phyloP scores from a whole-genome alignment of 2,113 vertebrate species.

The Planiliza haematocheilus region DNA sequence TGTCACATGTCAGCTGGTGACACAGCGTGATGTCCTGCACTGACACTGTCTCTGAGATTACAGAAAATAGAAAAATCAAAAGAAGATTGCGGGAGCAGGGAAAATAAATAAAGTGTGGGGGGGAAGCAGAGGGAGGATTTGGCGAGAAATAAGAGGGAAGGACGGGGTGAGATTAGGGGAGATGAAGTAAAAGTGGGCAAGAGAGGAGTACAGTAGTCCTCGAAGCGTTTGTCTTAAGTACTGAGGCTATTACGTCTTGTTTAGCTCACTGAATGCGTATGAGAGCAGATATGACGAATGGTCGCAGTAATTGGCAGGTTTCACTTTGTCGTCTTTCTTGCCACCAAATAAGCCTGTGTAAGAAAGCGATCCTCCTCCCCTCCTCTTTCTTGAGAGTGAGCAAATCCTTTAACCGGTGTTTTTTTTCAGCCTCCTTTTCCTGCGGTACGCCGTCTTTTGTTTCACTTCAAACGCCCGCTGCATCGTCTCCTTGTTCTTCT shows the following conservation, averaged over 20 bases:
- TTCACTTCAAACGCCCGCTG: constrained; percentile 65
- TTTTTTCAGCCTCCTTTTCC: constrained; percentile 39
- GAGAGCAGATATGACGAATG: constrained; percentile 38
- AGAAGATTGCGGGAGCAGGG: constrained; percentile 48
- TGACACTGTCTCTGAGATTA: constrained; percentile 73
- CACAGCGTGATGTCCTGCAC: constrained; percentile 53
- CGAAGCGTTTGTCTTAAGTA: constrained; percentile 23
- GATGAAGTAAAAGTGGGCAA: constrained; percentile 13
- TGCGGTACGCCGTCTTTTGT: constrained; percentile 57
- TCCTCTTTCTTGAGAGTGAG: constrained; percentile 29
- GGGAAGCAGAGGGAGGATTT: constrained; percentile 26
- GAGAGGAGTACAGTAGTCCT: constrained; percentile 11
- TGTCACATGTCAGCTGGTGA: constrained; percentile 79
- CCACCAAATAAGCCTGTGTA: constrained; percentile 29
- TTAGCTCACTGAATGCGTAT: not conserved
- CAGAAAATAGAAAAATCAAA: constrained; percentile 74
- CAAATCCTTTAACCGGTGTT: constrained; percentile 53
- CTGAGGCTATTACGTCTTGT: constrained; percentile 24
- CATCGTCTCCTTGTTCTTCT: constrained; percentile 39
- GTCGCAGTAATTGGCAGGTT: constrained; percentile 49
- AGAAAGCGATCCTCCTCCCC: constrained; percentile 15
- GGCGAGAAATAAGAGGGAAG: constrained; percentile 13
- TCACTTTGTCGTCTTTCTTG: constrained; percentile 48
- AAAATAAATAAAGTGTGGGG: constrained; percentile 50
- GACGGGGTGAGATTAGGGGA: constrained; percentile 32